Conservation (phyloP, 2,797 vertebrate species). For the Babyrousa celebensis region DNA sequence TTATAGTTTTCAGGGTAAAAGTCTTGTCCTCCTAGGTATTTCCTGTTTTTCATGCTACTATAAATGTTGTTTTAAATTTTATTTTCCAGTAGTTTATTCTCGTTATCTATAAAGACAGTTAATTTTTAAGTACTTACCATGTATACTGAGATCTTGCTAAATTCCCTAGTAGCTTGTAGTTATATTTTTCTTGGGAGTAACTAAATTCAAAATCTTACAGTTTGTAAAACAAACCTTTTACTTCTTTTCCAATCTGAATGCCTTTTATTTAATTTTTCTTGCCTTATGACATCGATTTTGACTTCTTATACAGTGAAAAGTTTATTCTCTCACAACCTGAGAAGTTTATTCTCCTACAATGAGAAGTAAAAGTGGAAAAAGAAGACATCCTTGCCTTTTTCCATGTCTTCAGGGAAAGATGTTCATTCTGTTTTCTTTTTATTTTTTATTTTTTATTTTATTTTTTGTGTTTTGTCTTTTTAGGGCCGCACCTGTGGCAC, state of each 20-base stretch:
- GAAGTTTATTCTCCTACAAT: too few species aligned
- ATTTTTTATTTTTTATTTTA: too few species aligned
- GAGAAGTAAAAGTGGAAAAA: neutral
- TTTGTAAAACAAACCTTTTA: neutral
- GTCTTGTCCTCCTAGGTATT: neutral
- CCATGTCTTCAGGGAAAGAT: neutral
- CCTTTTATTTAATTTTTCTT: neutral
- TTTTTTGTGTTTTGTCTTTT: too few species aligned
- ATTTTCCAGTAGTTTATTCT: neutral
- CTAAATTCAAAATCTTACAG: neutral
- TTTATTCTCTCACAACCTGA: too few species aligned
- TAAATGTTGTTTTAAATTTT: conserved; percentile 19
- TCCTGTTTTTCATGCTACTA: neutral
- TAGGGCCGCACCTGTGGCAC: too few species aligned
- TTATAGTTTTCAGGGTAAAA: neutral
- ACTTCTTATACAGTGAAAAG: neutral
- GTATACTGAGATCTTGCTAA: neutral
- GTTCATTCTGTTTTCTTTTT: too few species aligned
- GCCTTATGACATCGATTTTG: neutral
- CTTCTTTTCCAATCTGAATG: neutral
- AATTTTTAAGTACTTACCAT: neutral
- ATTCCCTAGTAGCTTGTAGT: neutral
- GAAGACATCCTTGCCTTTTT: neutral
- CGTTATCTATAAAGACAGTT: neutral
- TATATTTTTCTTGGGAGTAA: neutral